These are phyloP conservation scores for Apteryx mantelli DNA, from an alignment of 2,113 vertebrate species.

Conservation along the genomic window DNA sequence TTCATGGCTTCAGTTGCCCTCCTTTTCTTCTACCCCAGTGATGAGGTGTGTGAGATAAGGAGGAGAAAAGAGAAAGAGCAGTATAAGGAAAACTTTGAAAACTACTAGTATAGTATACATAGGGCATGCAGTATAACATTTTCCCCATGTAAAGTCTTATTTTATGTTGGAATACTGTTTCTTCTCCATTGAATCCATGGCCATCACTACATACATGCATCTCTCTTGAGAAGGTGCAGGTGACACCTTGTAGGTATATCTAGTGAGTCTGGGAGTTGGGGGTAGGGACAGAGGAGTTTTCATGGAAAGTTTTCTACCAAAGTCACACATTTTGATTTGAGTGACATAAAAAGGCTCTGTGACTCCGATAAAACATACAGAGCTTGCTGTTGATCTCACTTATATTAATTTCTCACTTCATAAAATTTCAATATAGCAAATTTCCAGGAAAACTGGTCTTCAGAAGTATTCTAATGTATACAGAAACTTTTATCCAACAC, in stretches of 20 bases:
- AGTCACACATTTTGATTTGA: neutral
- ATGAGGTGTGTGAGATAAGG: neutral
- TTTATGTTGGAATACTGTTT: neutral
- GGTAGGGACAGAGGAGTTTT: neutral
- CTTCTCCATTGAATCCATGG: neutral
- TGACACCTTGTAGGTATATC: neutral
- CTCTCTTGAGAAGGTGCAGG: neutral
- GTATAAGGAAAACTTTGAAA: neutral
- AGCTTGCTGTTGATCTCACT: neutral
- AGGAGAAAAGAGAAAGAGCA: neutral
- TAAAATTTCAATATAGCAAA: neutral
- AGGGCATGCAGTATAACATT: neutral
- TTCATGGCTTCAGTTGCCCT: neutral
- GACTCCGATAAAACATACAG: neutral
- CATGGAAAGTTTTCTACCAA: neutral
- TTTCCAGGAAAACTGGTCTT: neutral
- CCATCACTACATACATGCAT: neutral
- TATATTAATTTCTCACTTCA: neutral
- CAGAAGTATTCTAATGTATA: neutral
- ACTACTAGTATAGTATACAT: neutral
- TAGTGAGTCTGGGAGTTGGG: neutral
- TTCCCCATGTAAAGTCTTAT: neutral
- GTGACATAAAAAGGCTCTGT: neutral
- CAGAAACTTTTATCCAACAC: slow-evolving; percentile 25
- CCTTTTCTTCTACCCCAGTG: neutral